Conservation (phyloP, 2,113 vertebrate species). For the Siniperca knerii region DNA sequence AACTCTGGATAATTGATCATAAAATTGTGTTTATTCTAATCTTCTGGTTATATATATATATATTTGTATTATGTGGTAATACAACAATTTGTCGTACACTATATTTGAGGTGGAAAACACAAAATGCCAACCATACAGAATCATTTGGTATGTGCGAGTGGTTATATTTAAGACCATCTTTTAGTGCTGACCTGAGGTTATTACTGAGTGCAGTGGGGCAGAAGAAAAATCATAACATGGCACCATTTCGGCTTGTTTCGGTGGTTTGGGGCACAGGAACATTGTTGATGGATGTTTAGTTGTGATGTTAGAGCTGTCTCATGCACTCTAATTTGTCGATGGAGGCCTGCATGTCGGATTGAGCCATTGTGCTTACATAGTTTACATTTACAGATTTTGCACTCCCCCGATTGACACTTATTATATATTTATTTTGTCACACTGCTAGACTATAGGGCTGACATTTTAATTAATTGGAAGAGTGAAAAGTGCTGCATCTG, state of each 20-base stretch:
- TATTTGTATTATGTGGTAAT: too few species aligned
- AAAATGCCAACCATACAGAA: background rate
- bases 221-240: background rate
- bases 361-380: background rate
- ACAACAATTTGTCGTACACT: background rate
- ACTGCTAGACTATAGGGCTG: background rate
- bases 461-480: background rate
- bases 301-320: background rate
- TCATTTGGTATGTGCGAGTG: background rate
- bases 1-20: too few species aligned
- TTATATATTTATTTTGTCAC: background rate
- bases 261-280: background rate
- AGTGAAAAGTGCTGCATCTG: background rate
- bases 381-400: background rate
- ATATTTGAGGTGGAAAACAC: background rate
- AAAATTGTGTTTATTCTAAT: background rate
- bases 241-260: background rate
- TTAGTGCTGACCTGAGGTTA: background rate
- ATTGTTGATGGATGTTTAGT: conserved; percentile 4
- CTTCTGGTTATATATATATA: background rate
- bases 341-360: background rate
- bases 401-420: background rate
- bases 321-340: background rate
- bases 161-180: background rate
- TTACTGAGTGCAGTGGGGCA: background rate